A percentile compares a stretch with the other conserved stretches of the same genome.
These are phyloP conservation scores for Timema podura DNA, from an alignment of 2,888 invertebrate species.

Conservation along the genomic window DNA sequence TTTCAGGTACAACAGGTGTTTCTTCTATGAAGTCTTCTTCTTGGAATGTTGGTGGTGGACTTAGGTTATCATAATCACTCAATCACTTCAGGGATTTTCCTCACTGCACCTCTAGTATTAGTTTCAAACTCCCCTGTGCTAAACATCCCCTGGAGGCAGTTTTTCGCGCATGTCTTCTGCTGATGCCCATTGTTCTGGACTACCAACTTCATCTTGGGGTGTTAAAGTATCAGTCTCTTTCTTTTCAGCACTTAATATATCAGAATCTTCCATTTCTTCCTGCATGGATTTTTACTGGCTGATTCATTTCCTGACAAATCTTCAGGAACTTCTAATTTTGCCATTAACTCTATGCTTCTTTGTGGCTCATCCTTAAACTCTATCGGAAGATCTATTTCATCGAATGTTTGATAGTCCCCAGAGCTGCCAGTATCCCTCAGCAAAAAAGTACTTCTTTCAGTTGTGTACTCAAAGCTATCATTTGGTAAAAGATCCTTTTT, in stretches of 20 bases:
- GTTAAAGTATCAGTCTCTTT: neutral
- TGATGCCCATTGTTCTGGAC: slow-evolving; percentile 25
- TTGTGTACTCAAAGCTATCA: slow-evolving; percentile 16
- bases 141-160: too few species aligned
- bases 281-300: slow-evolving; percentile 10
- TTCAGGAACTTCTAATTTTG: slow-evolving; percentile 13
- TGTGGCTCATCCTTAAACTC: slow-evolving; percentile 20
- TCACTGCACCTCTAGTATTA: neutral
- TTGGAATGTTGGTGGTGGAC: slow-evolving; percentile 17
- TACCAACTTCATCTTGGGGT: slow-evolving; percentile 20
- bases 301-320: slow-evolving; percentile 15
- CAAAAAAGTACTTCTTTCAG: slow-evolving; percentile 16
- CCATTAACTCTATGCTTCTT: slow-evolving; percentile 2
- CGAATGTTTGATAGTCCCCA: slow-evolving; percentile 28
- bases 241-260: slow-evolving; percentile 1
- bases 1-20: slow-evolving; percentile 33
- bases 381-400: slow-evolving; percentile 27
- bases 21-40: slow-evolving; percentile 25
- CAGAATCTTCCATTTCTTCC: slow-evolving; percentile 7
- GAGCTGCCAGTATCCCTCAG: slow-evolving; percentile 20
- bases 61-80: slow-evolving; percentile 27
- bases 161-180: slow-evolving; percentile 24
- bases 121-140: too few species aligned
- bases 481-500: slow-evolving; percentile 12
- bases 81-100: slow-evolving; percentile 20